Base-by-base conservation (phyloP, 1,140 invertebrate species). In the Cydia strobilella region DNA sequence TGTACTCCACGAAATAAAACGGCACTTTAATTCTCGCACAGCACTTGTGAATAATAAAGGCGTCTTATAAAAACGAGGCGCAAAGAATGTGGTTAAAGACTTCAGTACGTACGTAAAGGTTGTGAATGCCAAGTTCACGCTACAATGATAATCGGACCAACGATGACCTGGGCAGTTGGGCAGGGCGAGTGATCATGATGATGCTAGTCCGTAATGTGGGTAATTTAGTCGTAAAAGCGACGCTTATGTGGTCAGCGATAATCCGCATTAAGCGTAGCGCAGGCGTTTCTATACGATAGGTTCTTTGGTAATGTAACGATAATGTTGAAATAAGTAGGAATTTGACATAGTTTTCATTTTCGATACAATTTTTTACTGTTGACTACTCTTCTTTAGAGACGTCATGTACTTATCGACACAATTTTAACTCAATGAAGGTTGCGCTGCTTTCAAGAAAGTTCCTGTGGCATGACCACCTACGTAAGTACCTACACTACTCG, bases 61-160 rank as follows among this genome's bases (percentile, higher is more conserved):
- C 4, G 54, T 59, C 54, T 51, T 51, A n/a, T 51, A 51, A 51
- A 51, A 51, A 51, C 48, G 48, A 4, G n/a, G n/a, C n/a, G n/a
- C 48, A 51, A 18, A 54, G 18, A 59, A 59, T 23, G 54, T 23
- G 54, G 51, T 54, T 54, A n/a, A 51, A 59, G 0, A 59, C 54
- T 59, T 23, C 5, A 54, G 48, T 51, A n/a, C 15, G 51, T 66
- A 69, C 27, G 15, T 69, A 69, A 69, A 18, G n/a, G 31, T 42
- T 35, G 31, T 69, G 65, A 69, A 69, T 69, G 65, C 35, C 65
- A 69, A 69, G 65, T 35, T 69, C 31, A 69, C 65, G 65, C 31
- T 39, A 69, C 31, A 69, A 69, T 69, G 13, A 39, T 39, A 39
- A 69, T 69, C 15, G 63, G 65, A 69, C 15, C 27, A 10, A 10